Percentiles rank a stretch among this genome's conserved stretches.
Evolutionary conservation across 2,113 vertebrate genomes (phyloP).

Genomic region (Illadopsis cleaveri): DNA sequence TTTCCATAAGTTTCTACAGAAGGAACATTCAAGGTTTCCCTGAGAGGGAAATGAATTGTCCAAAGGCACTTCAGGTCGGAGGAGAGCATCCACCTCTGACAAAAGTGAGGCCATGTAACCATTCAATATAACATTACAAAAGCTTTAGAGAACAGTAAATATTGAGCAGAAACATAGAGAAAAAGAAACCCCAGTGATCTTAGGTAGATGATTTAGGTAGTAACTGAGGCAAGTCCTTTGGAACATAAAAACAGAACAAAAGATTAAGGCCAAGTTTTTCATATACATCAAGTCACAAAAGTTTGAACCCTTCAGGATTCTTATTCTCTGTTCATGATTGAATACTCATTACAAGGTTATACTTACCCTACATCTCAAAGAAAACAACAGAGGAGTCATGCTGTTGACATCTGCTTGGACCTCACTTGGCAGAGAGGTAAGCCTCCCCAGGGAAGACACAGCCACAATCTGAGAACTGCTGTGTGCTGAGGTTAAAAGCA

Average conservation of each 20-base stretch:
- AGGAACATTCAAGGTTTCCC: background rate
- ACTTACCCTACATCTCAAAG: background rate
- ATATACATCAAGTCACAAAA: background rate
- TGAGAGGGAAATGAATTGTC: background rate
- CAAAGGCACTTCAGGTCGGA: background rate
- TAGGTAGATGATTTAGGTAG: background rate
- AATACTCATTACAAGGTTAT: background rate
- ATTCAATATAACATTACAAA: background rate
- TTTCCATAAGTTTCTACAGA: background rate
- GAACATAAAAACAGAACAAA: background rate
- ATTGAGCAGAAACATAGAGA: background rate
- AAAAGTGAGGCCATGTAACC: background rate
- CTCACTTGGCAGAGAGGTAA: background rate
- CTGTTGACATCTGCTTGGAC: background rate
- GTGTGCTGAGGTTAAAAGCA: background rate
- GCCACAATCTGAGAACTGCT: background rate
- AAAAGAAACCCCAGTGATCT: background rate
- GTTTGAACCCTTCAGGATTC: background rate
- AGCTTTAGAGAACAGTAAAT: background rate
- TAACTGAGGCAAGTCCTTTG: background rate
- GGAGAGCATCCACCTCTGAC: background rate
- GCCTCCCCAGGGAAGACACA: background rate
- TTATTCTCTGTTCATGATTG: background rate
- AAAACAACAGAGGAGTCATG: background rate
- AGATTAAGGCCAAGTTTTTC: background rate